Evolutionary conservation across 2,888 invertebrate genomes (phyloP), one percentile per base, ranked within the genome.

Genomic region (Timema cristinae): DNA sequence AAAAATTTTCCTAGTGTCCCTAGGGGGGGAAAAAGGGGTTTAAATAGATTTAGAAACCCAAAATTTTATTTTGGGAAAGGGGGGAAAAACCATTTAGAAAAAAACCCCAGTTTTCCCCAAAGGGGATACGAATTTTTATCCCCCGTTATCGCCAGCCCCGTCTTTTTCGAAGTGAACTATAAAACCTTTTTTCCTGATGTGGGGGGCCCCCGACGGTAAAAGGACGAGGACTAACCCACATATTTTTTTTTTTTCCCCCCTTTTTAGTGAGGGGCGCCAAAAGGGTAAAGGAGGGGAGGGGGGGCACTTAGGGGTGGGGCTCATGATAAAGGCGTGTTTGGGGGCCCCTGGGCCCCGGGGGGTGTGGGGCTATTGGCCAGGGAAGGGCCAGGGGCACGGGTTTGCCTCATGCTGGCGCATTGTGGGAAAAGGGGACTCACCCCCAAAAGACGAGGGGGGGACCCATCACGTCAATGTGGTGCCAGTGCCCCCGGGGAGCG

Each of bases 341-440:
- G 91, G 91, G 0, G 90, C 92, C 0, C 84, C 91, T 70, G 91
- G 92, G n/a, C n/a, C 61, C 85, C 93, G 10, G 92, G 91, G 50
- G 91, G 91, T 13, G 83, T 93, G 2, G 92, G 90, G 76, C 86
- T 91, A 0, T 81, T 93, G 0, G 91, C 93, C 47, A 90, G 92
- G 90, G 93, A 93, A 77, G 83, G 80, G 86, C 88, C 7, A 90
- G 92, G 66, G 89, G 90, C 0, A 80, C 92, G 71, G 93, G n/a
- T n/a, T n/a, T n/a, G 93, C 0, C 81, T 93, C 11, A 87, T 92
- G 87, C 83, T 93, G 71, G 90, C 93, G 61, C n/a, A 85, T 93
- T 61, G 86, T 92, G 0, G 92, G 91, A 83, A 91, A 59, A 93
- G 93, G 83, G 90, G 91, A 75, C 81, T 91, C 71, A 82, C 90